Percentiles rank a stretch among this genome's conserved stretches.
Conservation (phyloP, 2,113 vertebrate genomes). For the Oncorhynchus tshawytscha region DNA sequence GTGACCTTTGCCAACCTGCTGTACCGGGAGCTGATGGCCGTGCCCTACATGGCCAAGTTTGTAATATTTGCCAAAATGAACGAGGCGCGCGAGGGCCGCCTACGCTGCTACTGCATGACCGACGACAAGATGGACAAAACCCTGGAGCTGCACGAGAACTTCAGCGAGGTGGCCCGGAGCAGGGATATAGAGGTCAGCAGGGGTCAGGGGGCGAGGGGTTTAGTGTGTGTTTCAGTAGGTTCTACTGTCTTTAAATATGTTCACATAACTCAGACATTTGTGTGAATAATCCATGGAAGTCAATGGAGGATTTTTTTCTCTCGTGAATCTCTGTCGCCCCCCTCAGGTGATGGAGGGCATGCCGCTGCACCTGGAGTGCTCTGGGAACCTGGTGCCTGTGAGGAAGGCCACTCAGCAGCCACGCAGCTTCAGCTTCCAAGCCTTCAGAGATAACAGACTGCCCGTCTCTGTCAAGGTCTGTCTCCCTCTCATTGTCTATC, state of each 20-base stretch:
- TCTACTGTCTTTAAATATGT: not conserved
- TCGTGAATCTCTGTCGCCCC: not conserved
- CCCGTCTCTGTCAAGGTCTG: conserved; percentile 92
- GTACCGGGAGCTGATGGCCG: conserved; percentile 88
- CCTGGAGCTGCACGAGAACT: conserved; percentile 96
- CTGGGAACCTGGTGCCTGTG: conserved; percentile 91
- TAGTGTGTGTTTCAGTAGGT: not conserved
- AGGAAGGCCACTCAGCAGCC: conserved; percentile 91
- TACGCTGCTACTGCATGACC: conserved; percentile 98
- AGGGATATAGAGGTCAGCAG: conserved; percentile 91
- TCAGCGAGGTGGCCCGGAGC: conserved; percentile 92
- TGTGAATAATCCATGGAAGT: too few relatives aligned
- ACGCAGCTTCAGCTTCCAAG: conserved; percentile 92
- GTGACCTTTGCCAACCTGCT: conserved; percentile 91
- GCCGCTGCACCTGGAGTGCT: conserved; percentile 90
- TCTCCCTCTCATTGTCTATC: conserved; percentile 6
- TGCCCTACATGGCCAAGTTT: conserved; percentile 98
- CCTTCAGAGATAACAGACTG: conserved; percentile 91
- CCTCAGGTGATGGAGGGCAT: conserved; percentile 92
- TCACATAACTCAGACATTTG: too few relatives aligned
- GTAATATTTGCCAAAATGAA: conserved; percentile 99
- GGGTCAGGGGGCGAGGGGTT: not conserved
- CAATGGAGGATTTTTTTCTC: too few relatives aligned
- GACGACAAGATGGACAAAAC: conserved; percentile 99
- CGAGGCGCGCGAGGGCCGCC: conserved; percentile 86